Evolutionary conservation across 2,113 vertebrate species (phyloP).

Genomic region (Melospiza georgiana): DNA sequence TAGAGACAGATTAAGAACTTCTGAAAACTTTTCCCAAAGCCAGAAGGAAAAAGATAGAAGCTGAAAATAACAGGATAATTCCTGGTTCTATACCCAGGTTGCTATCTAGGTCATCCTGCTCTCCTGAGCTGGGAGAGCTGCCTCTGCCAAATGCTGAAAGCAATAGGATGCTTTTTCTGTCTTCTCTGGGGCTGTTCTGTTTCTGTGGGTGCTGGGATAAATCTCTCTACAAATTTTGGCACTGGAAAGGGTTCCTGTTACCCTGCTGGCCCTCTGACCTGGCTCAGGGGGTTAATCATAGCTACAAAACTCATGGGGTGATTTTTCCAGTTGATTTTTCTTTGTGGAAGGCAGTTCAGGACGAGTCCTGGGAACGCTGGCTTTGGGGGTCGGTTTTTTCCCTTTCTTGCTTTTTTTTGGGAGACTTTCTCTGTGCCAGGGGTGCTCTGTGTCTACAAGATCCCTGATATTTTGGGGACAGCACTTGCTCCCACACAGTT

Average conservation of each 20-base stretch:
- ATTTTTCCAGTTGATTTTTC: not conserved
- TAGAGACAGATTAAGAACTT: not conserved
- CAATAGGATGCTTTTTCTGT: not conserved
- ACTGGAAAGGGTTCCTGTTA: not conserved
- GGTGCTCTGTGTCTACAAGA: not conserved
- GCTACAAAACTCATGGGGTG: not conserved
- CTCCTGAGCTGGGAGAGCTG: not conserved
- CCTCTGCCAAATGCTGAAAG: conserved; percentile 5
- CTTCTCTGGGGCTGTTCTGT: not conserved
- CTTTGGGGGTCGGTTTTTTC: not conserved
- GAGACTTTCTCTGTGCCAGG: not conserved
- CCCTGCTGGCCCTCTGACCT: not conserved
- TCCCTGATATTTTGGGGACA: not conserved
- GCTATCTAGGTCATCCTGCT: conserved; percentile 57
- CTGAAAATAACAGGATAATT: conserved; percentile 20
- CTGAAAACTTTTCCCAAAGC: not conserved
- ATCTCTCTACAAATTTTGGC: not conserved
- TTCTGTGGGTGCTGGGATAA: not conserved
- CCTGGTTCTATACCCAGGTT: conserved; percentile 18
- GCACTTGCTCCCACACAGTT: not conserved
- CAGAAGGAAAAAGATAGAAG: not conserved
- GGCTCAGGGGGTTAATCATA: not conserved
- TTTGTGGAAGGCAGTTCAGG: not conserved
- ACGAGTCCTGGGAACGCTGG: not conserved
- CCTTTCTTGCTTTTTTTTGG: not conserved